phyloP scores from a whole-genome alignment of 2,888 invertebrate species.

The Nemotelus pantherinus region DNA sequence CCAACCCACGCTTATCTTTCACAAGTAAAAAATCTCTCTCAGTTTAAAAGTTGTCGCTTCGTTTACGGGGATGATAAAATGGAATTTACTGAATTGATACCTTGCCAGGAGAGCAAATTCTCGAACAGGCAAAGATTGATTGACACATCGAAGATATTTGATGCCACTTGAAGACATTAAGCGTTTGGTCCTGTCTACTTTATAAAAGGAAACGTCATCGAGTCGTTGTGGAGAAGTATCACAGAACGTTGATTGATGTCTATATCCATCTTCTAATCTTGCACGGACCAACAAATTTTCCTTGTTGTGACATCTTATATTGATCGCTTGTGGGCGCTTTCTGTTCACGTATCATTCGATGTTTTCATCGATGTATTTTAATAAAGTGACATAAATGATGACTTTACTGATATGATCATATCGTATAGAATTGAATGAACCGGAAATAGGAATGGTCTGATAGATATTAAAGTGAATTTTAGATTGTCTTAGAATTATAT shows the following conservation, averaged over 20 bases:
- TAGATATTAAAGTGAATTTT: too few species aligned
- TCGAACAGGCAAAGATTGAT: background rate
- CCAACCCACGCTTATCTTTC: too few species aligned
- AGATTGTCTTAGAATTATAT: too few species aligned
- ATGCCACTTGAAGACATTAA: conserved; percentile 24
- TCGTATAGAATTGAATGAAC: too few species aligned
- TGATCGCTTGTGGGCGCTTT: background rate
- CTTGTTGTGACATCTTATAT: conserved; percentile 3
- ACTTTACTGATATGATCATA: background rate
- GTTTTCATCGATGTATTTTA: background rate
- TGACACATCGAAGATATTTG: conserved; percentile 24
- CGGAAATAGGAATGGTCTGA: too few species aligned
- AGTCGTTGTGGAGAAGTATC: background rate
- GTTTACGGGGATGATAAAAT: background rate
- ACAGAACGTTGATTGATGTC: background rate
- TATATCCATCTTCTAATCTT: conserved; percentile 14
- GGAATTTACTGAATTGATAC: background rate
- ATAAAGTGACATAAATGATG: conserved; percentile 8
- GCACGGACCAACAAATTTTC: conserved; percentile 1
- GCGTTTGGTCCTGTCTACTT: conserved; percentile 5
- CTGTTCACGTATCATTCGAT: background rate
- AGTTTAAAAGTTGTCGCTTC: background rate
- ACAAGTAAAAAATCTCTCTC: too few species aligned
- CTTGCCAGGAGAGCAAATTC: background rate
- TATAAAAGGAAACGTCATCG: background rate